Base-by-base conservation (phyloP, 2,113 vertebrate species). In the Tringa solitaria region DNA sequence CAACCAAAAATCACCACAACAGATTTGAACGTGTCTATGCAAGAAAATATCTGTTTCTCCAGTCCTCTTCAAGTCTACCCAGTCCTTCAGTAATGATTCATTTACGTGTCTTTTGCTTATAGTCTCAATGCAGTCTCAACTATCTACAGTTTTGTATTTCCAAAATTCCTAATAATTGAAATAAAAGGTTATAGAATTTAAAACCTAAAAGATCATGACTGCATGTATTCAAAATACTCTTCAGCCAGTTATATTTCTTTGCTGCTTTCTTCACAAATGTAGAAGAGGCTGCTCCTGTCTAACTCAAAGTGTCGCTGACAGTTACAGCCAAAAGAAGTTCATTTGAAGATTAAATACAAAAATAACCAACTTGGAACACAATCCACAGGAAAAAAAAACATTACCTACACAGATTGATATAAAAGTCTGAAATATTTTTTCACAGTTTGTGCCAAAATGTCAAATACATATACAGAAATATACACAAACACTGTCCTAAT, bases 401-500 rank as follows among this genome's bases (percentile, higher is more conserved):
- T 2, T 12, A n/a, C 27, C 54, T 59, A 53, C 12, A 26, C 10
- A n/a, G 3, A 14, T 73, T 57, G 59, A 28, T 4, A 28, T 2
- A 37, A 18, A 35, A 87, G 13, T 35, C 6, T 1, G 45, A 86
- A 90, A 11, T 33, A 35, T 6, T 60, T 61, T 53, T 54, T 61
- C 12, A 69, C 28, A 12, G 2, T 74, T 68, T 70, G 14, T 18
- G 3, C 5, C 21, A 67, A 76, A 90, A 59, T 30, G 5, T 37
- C 12, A 48, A 43, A 57, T 48, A 80, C 14, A n/a, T 8, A 28
- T 15, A 61, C 8, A 60, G 12, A 77, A 27, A 69, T 18, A 45
- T 15, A 69, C 1, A 35, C 19, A 50, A 2, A 27, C 1, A 12
- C 12, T 30, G 3, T 37, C 61, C 7, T 46, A 35, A 26, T 3